Conservation (phyloP, 2,888 invertebrate genomes). For the Drosophila affinis region DNA sequence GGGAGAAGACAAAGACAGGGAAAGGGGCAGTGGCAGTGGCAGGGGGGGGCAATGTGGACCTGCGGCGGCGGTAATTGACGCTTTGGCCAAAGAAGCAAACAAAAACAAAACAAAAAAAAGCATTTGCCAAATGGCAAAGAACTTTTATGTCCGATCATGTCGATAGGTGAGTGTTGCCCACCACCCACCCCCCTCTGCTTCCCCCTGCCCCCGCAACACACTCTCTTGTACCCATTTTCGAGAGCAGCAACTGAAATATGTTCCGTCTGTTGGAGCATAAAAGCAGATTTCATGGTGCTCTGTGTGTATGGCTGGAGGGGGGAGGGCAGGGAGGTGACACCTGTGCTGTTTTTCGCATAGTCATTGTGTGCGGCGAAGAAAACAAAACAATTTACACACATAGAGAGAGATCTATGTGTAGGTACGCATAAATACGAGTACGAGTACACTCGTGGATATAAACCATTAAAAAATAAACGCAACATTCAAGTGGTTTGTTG, state of each 20-base stretch:
- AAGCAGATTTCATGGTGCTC: constrained; percentile 37
- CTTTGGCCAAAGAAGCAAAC: constrained; percentile 23
- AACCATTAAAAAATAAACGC: constrained; percentile 49
- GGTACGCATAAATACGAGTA: not conserved
- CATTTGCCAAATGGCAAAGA: constrained; percentile 38
- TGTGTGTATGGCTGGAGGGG: not conserved
- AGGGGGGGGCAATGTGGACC: not conserved
- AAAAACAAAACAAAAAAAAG: constrained; percentile 22
- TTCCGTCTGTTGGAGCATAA: constrained; percentile 41
- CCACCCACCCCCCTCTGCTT: not conserved
- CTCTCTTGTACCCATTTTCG: not conserved
- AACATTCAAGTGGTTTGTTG: constrained; percentile 64
- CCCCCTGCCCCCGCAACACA: not conserved
- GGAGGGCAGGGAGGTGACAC: not conserved
- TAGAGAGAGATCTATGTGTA: too few relatives aligned
- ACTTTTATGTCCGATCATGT: constrained; percentile 39
- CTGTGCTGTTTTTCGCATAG: constrained; percentile 36
- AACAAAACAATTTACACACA: constrained; percentile 50
- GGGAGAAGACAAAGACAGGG: constrained; percentile 1
- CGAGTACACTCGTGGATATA: not conserved
- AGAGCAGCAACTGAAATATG: constrained; percentile 30
- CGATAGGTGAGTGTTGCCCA: constrained; percentile 27
- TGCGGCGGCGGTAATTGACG: constrained; percentile 34
- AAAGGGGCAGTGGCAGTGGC: not conserved
- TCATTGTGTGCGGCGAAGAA: constrained; percentile 52